Conservation (phyloP, 1,140 invertebrate species). For the Zaprionus taronus region DNA sequence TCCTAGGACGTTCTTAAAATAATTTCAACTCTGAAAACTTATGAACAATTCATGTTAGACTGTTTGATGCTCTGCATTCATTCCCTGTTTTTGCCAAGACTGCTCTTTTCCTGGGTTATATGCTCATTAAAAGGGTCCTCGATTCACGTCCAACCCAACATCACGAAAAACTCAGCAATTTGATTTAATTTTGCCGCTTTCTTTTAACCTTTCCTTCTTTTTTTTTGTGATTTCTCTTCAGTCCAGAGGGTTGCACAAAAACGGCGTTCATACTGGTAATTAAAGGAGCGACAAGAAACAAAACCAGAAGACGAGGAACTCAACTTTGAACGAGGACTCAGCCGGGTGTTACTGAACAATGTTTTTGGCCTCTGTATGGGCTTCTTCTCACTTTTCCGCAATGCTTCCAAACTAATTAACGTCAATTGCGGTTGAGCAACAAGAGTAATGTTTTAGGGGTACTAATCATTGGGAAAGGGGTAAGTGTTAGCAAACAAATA, state of each 20-base stretch:
- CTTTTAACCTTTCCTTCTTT: neutral
- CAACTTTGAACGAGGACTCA: constrained; percentile 29
- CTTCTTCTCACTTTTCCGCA: too few species aligned
- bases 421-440: too few species aligned
- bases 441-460: too few species aligned
- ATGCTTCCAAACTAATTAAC: too few species aligned
- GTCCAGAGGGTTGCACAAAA: constrained; percentile 65
- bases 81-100: neutral
- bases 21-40: neutral
- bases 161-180: constrained; percentile 71
- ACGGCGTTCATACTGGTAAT: constrained; percentile 79
- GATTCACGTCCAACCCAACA: constrained; percentile 29
- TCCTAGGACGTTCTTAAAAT: neutral
- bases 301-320: neutral
- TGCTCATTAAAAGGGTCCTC: constrained; percentile 70
- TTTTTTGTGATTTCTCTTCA: constrained; percentile 25
- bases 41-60: neutral
- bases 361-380: constrained; percentile 46
- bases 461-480: too few species aligned
- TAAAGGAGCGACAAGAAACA: constrained; percentile 45
- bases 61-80: neutral
- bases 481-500: too few species aligned
- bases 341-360: constrained; percentile 74
- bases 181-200: constrained; percentile 49
- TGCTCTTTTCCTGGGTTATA: constrained; percentile 40